Conservation (phyloP, 2,113 vertebrate genomes). For the Albula glossodonta region DNA sequence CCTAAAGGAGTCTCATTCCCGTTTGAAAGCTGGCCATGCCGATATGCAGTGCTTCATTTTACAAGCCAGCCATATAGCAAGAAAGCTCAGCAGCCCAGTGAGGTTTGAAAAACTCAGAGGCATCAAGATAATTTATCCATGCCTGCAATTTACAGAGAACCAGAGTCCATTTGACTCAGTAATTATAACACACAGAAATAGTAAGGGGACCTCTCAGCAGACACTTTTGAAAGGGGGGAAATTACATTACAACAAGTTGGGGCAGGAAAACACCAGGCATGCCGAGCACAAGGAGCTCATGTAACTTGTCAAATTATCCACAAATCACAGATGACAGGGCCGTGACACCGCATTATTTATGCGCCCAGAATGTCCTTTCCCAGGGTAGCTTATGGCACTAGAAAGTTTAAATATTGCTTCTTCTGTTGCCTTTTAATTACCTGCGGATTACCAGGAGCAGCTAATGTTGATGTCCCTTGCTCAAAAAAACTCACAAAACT, state of each 20-base stretch:
- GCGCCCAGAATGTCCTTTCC: not conserved
- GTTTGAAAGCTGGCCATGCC: not conserved
- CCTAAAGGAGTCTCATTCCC: not conserved
- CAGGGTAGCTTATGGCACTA: not conserved
- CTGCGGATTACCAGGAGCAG: not conserved
- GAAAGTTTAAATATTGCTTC: not conserved
- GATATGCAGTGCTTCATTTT: not conserved
- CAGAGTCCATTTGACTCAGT: not conserved
- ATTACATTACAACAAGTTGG: not conserved
- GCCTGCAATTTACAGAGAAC: not conserved
- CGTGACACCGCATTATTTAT: not conserved
- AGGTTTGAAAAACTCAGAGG: not conserved
- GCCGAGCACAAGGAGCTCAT: not conserved
- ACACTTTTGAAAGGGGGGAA: not conserved
- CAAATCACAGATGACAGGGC: not conserved
- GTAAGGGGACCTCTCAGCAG: not conserved
- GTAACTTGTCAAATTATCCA: slow-evolving; percentile 1
- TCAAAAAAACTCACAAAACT: not conserved
- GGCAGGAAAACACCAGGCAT: not conserved
- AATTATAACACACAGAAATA: not conserved
- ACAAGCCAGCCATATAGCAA: not conserved
- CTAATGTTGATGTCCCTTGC: not conserved
- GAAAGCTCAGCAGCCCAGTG: not conserved
- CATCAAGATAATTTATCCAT: not conserved
- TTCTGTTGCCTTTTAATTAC: not conserved